Conservation (phyloP, 2,797 vertebrate species). For the Gastrophryne carolinensis region DNA sequence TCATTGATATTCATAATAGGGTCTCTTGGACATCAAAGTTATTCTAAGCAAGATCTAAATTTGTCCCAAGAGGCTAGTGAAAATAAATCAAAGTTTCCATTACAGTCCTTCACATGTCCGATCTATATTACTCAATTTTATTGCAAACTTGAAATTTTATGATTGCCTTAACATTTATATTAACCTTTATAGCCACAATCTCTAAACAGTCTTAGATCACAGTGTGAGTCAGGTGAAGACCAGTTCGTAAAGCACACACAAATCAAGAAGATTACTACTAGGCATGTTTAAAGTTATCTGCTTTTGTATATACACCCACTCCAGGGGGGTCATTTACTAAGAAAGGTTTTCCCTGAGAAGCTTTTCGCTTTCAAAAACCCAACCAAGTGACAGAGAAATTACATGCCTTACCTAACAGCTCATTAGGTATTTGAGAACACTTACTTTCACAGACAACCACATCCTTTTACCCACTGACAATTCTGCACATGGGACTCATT, state of each 20-base stretch:
- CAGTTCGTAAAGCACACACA: conserved; percentile 21
- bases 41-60: conserved; percentile 24
- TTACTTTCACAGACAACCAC: no score
- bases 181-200: conserved; percentile 38
- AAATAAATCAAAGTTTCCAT: conserved; percentile 39
- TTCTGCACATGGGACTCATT: no score
- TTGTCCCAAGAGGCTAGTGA: conserved; percentile 10
- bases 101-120: conserved; percentile 7
- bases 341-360: no score
- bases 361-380: no score
- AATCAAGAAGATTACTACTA: no score
- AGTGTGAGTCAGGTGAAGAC: background rate
- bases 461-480: no score
- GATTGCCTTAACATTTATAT: conserved; percentile 45
- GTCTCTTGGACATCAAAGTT: conserved; percentile 3
- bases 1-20: conserved; percentile 16
- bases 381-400: no score
- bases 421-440: no score
- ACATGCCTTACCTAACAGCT: no score
- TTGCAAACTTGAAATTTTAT: conserved; percentile 20
- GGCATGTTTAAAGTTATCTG: no score
- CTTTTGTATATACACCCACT: no score
- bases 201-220: background rate
- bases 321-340: no score
- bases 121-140: conserved; percentile 20